These are phyloP conservation scores for Eupithecia abbreviata DNA, from an alignment of 2,888 invertebrate species.

Conservation along the genomic window DNA sequence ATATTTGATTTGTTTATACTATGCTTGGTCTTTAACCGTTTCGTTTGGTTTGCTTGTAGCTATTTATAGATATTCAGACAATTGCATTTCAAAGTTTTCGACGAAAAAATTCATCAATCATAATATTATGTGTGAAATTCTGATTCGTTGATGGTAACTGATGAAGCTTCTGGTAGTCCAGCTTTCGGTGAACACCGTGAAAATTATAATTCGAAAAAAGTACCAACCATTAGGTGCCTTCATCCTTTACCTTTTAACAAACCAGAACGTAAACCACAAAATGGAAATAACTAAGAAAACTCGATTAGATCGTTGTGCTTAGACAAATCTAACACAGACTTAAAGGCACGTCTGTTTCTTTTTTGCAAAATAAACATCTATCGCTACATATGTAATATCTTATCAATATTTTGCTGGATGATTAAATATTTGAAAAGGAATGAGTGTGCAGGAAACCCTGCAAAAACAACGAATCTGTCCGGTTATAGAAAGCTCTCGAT, in stretches of 20 bases:
- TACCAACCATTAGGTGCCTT: no score
- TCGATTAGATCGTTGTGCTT: not conserved
- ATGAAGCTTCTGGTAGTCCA: no score
- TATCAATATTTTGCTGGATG: not conserved
- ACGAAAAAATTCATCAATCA: not conserved
- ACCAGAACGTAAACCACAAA: no score
- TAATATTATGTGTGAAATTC: no score
- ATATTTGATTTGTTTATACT: not conserved
- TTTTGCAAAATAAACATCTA: not conserved
- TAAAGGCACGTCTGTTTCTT: not conserved
- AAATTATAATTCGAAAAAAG: no score
- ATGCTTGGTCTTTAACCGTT: not conserved
- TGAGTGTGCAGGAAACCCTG: not conserved
- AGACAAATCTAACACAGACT: no score
- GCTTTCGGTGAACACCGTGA: no score
- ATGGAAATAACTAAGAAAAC: not conserved
- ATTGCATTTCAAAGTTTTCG: not conserved
- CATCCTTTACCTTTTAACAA: no score
- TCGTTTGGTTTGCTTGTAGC: not conserved
- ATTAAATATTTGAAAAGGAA: not conserved
- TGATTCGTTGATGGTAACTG: no score
- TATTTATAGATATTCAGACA: no score
- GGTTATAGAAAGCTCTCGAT: slow-evolving; percentile 13
- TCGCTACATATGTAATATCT: no score
- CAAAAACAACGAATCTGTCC: not conserved